Conservation (phyloP, 2,797 vertebrate genomes). For the Cuculus canorus region DNA sequence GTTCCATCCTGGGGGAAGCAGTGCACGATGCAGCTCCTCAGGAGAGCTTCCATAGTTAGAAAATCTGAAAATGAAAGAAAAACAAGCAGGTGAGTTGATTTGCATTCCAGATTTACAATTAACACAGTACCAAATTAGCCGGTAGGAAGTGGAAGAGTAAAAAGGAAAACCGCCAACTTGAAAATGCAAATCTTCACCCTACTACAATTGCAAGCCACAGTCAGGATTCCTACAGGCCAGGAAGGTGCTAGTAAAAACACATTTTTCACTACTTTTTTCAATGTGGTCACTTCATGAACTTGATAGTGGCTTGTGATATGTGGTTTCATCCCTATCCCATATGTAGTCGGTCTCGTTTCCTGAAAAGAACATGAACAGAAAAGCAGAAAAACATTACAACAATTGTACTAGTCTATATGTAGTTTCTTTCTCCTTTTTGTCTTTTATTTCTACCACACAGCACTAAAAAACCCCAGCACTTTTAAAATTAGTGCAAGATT, state of each 20-base stretch:
- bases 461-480: background rate
- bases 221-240: background rate
- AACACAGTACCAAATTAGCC: conserved; percentile 20
- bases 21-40: background rate
- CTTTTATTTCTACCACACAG: background rate
- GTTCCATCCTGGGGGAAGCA: background rate
- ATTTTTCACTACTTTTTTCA: conserved; percentile 32
- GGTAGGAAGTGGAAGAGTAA: conserved; percentile 43
- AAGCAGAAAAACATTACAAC: background rate
- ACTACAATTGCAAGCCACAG: conserved; percentile 30
- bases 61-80: conserved; percentile 64
- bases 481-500: background rate
- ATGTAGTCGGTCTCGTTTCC: conserved; percentile 14
- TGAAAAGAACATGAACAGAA: background rate
- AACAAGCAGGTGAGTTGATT: conserved; percentile 66
- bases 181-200: conserved; percentile 62
- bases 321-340: conserved; percentile 9
- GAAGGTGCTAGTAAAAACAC: background rate
- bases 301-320: background rate
- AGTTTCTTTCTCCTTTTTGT: background rate
- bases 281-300: conserved; percentile 7
- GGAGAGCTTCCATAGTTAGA: conserved; percentile 38
- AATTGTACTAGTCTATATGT: background rate
- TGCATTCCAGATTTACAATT: conserved; percentile 61
- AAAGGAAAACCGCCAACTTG: conserved; percentile 54